Evolutionary conservation across 2,888 invertebrate genomes (phyloP).

Genomic region (Gasteruption jaculator): DNA sequence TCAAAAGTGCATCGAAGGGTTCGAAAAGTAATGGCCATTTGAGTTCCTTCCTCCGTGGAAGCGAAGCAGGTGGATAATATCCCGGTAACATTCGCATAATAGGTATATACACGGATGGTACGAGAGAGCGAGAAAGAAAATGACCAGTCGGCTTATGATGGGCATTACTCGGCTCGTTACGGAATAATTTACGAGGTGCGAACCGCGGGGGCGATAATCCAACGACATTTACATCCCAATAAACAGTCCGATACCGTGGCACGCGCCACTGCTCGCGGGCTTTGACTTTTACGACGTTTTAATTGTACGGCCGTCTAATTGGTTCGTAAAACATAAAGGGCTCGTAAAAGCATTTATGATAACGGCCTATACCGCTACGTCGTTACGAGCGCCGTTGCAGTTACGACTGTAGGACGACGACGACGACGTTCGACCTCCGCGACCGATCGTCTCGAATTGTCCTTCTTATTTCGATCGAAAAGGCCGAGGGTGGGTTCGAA

Average conservation of each 20-base stretch:
- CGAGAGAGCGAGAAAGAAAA: conserved; percentile 30
- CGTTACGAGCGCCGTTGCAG: background rate
- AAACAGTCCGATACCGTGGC: conserved; percentile 41
- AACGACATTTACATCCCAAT: conserved; percentile 53
- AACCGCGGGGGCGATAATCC: conserved; percentile 52
- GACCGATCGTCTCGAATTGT: conserved; percentile 5
- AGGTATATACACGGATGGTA: conserved; percentile 21
- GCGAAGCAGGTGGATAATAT: conserved; percentile 29
- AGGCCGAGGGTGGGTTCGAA: too few species aligned
- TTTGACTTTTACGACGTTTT: conserved; percentile 46
- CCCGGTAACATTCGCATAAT: conserved; percentile 36
- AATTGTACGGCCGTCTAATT: conserved; percentile 46
- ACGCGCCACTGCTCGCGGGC: conserved; percentile 16
- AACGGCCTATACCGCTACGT: conserved; percentile 22
- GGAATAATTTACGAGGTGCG: conserved; percentile 52
- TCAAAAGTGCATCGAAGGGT: too few species aligned
- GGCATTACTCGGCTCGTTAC: conserved; percentile 51
- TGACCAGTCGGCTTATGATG: conserved; percentile 46
- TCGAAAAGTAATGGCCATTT: too few species aligned
- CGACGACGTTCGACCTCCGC: conserved; percentile 10
- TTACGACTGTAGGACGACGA: conserved; percentile 11
- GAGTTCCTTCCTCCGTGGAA: conserved; percentile 16
- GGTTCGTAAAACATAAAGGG: conserved; percentile 41
- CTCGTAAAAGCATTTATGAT: conserved; percentile 45
- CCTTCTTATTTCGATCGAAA: too few species aligned